Evolutionary conservation across 2,888 invertebrate species (phyloP).

Genomic region (Terebella lapidaria): DNA sequence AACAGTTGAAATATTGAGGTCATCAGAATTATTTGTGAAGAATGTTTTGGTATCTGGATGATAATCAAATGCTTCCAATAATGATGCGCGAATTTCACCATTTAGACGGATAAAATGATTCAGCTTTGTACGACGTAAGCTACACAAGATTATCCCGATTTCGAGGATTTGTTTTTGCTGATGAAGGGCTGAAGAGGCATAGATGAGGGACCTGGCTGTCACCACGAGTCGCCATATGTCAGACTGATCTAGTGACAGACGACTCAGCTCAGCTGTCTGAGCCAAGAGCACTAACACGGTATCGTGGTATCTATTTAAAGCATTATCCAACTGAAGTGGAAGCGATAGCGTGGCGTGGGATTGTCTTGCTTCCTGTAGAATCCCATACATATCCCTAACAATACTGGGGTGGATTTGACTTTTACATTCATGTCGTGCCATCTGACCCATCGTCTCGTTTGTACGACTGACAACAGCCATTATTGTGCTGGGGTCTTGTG

Average conservation of each 20-base stretch:
- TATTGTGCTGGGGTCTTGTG: too few species aligned
- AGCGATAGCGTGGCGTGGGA: background rate
- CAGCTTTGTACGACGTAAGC: background rate
- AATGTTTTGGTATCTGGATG: background rate
- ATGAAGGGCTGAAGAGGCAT: background rate
- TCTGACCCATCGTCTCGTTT: background rate
- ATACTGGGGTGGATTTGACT: too few species aligned
- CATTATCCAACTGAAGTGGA: background rate
- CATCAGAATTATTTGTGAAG: background rate
- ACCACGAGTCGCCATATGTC: background rate
- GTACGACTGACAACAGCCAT: too few species aligned
- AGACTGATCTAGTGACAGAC: background rate
- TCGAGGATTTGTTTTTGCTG: background rate
- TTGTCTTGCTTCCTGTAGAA: background rate
- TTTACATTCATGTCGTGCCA: background rate
- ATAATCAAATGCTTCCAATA: background rate
- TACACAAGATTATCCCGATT: background rate
- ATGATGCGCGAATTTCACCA: background rate
- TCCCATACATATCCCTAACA: background rate
- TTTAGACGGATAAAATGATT: background rate
- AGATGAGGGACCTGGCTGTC: background rate
- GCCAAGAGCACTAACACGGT: background rate
- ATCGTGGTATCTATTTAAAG: background rate
- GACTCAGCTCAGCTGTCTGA: background rate
- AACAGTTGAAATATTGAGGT: too few species aligned